A percentile compares a stretch with the other conserved stretches of the same genome.
phyloP scores from a whole-genome alignment of 2,113 vertebrate genomes.

The Choloepus hoffmanni region DNA sequence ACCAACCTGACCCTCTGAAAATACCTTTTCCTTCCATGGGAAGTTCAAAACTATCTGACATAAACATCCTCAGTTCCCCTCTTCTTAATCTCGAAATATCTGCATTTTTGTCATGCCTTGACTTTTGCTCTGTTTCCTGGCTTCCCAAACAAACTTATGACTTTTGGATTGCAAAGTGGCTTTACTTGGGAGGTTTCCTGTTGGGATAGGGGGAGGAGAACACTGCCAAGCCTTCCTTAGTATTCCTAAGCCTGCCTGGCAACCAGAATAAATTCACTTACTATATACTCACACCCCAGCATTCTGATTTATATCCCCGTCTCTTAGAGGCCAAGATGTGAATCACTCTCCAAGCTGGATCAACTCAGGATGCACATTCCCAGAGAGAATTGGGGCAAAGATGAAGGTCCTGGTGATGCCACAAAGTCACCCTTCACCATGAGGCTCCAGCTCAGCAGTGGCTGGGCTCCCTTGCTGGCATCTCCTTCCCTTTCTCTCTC shows the following conservation, averaged over 20 bases:
- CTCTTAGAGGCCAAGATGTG: background rate
- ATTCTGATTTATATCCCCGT: background rate
- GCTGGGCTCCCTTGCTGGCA: background rate
- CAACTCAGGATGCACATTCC: background rate
- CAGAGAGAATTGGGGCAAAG: background rate
- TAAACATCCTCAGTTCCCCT: background rate
- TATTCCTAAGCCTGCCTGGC: background rate
- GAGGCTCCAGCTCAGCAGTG: background rate
- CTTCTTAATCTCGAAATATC: background rate
- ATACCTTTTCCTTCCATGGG: background rate
- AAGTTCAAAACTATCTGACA: background rate
- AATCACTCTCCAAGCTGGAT: background rate
- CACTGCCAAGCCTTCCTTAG: background rate
- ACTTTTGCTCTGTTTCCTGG: background rate
- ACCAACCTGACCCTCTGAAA: background rate
- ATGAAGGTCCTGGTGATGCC: background rate
- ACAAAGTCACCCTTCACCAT: too few relatives aligned
- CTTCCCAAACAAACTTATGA: background rate
- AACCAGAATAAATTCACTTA: background rate
- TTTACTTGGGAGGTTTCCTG: background rate
- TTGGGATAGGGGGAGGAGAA: background rate
- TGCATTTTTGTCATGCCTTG: background rate
- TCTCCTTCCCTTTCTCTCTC: background rate
- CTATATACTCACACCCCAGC: background rate
- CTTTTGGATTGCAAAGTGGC: background rate